Percentiles rank a stretch among this genome's conserved stretches.
Conservation (phyloP, 2,888 invertebrate genomes). For the Drosophila neonasuta region DNA sequence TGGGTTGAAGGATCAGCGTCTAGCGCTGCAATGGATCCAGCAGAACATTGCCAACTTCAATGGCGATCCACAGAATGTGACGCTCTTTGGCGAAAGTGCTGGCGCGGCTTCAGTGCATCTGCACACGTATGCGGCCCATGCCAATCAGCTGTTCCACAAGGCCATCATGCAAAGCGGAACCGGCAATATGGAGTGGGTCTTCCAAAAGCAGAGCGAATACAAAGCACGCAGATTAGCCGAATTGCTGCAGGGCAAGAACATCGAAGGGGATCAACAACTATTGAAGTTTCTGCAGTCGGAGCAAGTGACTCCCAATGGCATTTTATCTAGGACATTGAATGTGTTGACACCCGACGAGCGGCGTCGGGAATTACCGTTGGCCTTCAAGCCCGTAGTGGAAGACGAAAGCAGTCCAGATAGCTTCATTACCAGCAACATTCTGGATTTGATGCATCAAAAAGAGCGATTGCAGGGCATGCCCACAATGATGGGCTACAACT, state of each 20-base stretch:
- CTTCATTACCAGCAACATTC: constrained; percentile 77
- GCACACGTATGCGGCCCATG: constrained; percentile 74
- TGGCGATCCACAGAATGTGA: constrained; percentile 82
- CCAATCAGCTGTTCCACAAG: constrained; percentile 79
- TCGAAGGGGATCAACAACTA: constrained; percentile 38
- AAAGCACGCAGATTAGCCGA: constrained; percentile 74
- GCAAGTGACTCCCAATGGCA: constrained; percentile 51
- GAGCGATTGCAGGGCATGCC: constrained; percentile 82
- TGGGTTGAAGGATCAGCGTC: constrained; percentile 81
- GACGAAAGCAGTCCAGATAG: constrained; percentile 66
- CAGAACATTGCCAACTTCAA: constrained; percentile 83
- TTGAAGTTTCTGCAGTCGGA: constrained; percentile 68
- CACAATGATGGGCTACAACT: constrained; percentile 84
- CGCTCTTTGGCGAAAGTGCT: constrained; percentile 81
- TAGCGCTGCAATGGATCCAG: constrained; percentile 83
- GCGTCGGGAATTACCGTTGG: constrained; percentile 72
- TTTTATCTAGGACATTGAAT: constrained; percentile 50
- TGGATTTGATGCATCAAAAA: constrained; percentile 82
- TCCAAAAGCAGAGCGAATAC: constrained; percentile 63
- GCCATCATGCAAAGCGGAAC: constrained; percentile 81
- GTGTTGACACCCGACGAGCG: constrained; percentile 75
- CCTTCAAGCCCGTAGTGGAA: constrained; percentile 79
- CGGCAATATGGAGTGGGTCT: constrained; percentile 80
- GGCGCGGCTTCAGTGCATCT: constrained; percentile 79
- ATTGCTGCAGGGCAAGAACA: constrained; percentile 61